Conservation (phyloP, 1,140 invertebrate genomes). For the Formica selysi region DNA sequence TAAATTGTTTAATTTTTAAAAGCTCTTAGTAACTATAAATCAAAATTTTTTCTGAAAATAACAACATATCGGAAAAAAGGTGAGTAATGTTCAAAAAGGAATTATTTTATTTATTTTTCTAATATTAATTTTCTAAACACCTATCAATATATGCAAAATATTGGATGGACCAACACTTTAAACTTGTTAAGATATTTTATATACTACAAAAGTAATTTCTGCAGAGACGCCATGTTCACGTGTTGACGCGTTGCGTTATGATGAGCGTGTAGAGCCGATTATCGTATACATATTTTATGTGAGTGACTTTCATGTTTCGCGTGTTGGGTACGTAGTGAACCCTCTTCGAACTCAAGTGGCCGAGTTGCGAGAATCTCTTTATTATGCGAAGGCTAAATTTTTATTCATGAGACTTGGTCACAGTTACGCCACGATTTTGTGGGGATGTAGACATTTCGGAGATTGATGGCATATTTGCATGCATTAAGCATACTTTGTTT, state of each 20-base stretch:
- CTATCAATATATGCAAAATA: neutral
- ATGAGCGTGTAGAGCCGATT: slow-evolving; percentile 48
- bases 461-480: slow-evolving; percentile 6
- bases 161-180: neutral
- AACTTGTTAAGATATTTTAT: neutral
- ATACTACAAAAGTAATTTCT: neutral
- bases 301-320: slow-evolving; percentile 47
- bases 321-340: slow-evolving; percentile 50
- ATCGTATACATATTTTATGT: slow-evolving; percentile 64
- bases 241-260: slow-evolving; percentile 40
- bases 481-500: neutral
- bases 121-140: neutral
- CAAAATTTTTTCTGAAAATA: neutral
- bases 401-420: slow-evolving; percentile 72
- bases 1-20: neutral
- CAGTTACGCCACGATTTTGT: slow-evolving; percentile 45
- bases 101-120: neutral
- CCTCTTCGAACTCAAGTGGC: slow-evolving; percentile 57
- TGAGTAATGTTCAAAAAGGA: neutral
- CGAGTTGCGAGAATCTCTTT: slow-evolving; percentile 66
- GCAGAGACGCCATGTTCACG: slow-evolving; percentile 11
- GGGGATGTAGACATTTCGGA: neutral
- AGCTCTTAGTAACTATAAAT: neutral
- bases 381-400: slow-evolving; percentile 70
- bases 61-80: neutral